phyloP scores from a whole-genome alignment of 2,888 invertebrate genomes.

The Tolmerus cingulatus region DNA sequence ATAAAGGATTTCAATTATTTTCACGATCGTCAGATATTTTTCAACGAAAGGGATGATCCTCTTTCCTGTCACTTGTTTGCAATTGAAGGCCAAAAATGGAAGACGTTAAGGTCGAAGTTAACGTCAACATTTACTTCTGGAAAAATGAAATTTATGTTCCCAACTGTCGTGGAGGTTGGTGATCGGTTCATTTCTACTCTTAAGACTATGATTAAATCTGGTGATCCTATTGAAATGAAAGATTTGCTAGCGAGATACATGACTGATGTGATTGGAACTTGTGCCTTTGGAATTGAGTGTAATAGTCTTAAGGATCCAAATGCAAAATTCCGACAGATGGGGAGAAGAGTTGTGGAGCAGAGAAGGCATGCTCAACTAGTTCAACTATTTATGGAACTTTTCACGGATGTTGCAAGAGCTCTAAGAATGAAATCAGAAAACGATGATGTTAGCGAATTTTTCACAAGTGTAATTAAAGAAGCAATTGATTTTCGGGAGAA shows the following conservation, averaged over 20 bases:
- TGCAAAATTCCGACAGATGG: slow-evolving; percentile 58
- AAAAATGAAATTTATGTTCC: slow-evolving; percentile 65
- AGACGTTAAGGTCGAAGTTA: slow-evolving; percentile 61
- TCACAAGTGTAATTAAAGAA: slow-evolving; percentile 56
- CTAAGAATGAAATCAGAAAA: slow-evolving; percentile 33
- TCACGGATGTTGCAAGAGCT: neutral
- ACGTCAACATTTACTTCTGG: slow-evolving; percentile 65
- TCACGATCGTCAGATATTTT: slow-evolving; percentile 52
- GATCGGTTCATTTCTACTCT: slow-evolving; percentile 54
- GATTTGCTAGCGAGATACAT: slow-evolving; percentile 64
- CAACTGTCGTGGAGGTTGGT: slow-evolving; percentile 54
- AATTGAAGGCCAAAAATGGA: slow-evolving; percentile 61
- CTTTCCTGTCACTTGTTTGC: slow-evolving; percentile 53
- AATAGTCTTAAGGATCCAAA: slow-evolving; percentile 62
- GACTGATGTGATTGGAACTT: slow-evolving; percentile 65
- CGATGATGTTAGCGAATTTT: slow-evolving; percentile 55
- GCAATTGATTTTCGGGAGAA: slow-evolving; percentile 60
- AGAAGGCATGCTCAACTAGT: slow-evolving; percentile 24
- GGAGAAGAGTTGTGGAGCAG: slow-evolving; percentile 49
- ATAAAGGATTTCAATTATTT: slow-evolving; percentile 56
- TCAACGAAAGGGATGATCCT: slow-evolving; percentile 54
- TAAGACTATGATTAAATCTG: slow-evolving; percentile 43
- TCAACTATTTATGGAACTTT: slow-evolving; percentile 48
- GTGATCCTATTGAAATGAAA: slow-evolving; percentile 58
- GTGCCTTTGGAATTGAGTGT: slow-evolving; percentile 65